A percentile compares a stretch with the other conserved stretches of the same genome.
These are phyloP conservation scores for Motacilla tschutschensis DNA, from an alignment of 2,113 vertebrate species.

Conservation along the genomic window DNA sequence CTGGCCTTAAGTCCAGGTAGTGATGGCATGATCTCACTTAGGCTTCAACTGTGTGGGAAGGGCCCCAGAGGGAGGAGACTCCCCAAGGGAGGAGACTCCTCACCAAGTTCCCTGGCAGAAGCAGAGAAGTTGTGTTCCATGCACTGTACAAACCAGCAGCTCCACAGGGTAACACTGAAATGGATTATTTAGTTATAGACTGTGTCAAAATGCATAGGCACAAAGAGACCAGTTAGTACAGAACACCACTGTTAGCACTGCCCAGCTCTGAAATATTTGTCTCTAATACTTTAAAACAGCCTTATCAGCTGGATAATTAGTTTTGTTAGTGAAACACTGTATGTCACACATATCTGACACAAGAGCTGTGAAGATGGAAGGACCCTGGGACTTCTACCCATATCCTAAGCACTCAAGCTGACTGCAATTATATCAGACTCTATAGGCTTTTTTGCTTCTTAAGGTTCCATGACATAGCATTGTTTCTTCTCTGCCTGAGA, in stretches of 20 bases:
- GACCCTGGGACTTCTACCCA: not conserved
- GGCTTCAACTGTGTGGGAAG: not conserved
- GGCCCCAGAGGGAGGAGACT: not conserved
- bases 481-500: not conserved
- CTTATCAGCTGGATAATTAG: not conserved
- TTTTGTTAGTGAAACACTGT: not conserved
- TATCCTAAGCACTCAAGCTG: not conserved
- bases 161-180: not conserved
- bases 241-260: not conserved
- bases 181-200: not conserved
- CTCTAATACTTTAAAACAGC: not conserved
- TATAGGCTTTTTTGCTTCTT: not conserved
- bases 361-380: not conserved
- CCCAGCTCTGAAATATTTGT: not conserved
- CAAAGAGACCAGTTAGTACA: not conserved
- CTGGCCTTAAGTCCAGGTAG: not conserved
- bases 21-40: not conserved
- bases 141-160: not conserved
- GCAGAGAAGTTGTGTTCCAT: not conserved
- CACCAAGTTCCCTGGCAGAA: not conserved
- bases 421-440: not conserved
- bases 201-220: not conserved
- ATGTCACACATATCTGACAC: not conserved
- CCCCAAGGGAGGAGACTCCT: too few species aligned
- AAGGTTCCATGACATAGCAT: not conserved